phyloP scores from a whole-genome alignment of 2,888 invertebrate species.

The Aphrophora alni region DNA sequence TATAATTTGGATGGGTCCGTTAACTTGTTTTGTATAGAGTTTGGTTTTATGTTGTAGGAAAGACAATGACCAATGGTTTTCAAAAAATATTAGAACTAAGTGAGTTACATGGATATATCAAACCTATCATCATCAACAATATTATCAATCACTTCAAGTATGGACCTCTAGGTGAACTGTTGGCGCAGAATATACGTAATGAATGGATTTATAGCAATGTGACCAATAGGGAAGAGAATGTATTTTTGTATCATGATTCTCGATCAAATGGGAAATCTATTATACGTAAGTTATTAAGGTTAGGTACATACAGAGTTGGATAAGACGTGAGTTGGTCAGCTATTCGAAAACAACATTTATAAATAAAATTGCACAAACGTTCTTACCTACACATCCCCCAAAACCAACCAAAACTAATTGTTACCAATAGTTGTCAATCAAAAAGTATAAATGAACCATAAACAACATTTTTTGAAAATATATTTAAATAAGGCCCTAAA shows the following conservation, averaged over 20 bases:
- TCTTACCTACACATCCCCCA: too few species aligned
- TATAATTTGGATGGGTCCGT: too few species aligned
- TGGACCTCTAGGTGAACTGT: constrained; percentile 22
- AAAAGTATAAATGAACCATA: too few species aligned
- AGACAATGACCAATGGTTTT: not conserved
- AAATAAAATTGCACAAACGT: too few species aligned
- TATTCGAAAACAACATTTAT: too few species aligned
- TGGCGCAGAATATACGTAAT: constrained; percentile 17
- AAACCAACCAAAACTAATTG: too few species aligned
- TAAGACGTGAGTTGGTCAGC: too few species aligned
- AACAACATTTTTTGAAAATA: too few species aligned
- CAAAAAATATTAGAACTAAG: not conserved
- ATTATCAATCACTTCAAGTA: not conserved
- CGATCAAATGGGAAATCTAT: not conserved
- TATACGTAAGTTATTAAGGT: not conserved
- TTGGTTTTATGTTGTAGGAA: not conserved
- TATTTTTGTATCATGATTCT: not conserved
- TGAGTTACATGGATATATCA: not conserved
- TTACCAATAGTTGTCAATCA: too few species aligned
- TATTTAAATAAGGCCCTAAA: too few species aligned
- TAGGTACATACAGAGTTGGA: too few species aligned
- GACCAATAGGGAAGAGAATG: not conserved
- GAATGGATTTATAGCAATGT: constrained; percentile 18
- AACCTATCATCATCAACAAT: not conserved
- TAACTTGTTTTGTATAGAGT: too few species aligned